A percentile compares a stretch with the other conserved stretches of the same genome.
phyloP scores from a whole-genome alignment of 1,140 invertebrate species.

The Heterodera schachtii region DNA sequence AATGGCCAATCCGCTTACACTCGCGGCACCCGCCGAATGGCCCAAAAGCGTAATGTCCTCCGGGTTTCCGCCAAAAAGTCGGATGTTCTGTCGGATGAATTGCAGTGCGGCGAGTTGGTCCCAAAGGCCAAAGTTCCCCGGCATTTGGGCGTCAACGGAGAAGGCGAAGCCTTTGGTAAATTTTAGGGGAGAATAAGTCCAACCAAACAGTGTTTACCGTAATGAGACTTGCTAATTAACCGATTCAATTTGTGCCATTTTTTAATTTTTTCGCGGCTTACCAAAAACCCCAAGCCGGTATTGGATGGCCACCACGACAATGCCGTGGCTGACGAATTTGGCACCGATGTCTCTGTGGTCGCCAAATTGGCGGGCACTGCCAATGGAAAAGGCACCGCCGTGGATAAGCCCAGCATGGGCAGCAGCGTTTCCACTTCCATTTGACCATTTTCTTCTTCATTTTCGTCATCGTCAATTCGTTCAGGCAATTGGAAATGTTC shows the following conservation, averaged over 20 bases:
- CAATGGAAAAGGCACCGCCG: constrained; percentile 49
- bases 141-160: constrained; percentile 10
- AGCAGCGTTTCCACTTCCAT: too few relatives aligned
- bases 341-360: constrained; percentile 36
- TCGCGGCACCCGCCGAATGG: constrained; percentile 11
- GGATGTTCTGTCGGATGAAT: constrained; percentile 21
- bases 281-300: constrained; percentile 49
- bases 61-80: constrained; percentile 25
- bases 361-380: constrained; percentile 23
- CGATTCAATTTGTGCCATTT: too few relatives aligned
- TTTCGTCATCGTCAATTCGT: too few relatives aligned
- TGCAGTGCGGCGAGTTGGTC: constrained; percentile 19
- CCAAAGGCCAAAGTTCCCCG: constrained; percentile 26
- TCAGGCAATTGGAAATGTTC: too few relatives aligned
- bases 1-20: constrained; percentile 12
- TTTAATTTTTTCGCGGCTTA: constrained; percentile 4
- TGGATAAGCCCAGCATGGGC: constrained; percentile 42
- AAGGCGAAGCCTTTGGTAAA: constrained; percentile 26
- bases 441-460: too few relatives aligned
- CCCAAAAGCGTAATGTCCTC: constrained; percentile 20
- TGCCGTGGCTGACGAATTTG: constrained; percentile 50
- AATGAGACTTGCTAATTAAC: too few relatives aligned
- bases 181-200: too few relatives aligned
- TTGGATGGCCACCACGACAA: constrained; percentile 49
- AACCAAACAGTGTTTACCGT: too few relatives aligned